phyloP scores from a whole-genome alignment of 2,888 invertebrate species.

The Liodrosophila aerea region DNA sequence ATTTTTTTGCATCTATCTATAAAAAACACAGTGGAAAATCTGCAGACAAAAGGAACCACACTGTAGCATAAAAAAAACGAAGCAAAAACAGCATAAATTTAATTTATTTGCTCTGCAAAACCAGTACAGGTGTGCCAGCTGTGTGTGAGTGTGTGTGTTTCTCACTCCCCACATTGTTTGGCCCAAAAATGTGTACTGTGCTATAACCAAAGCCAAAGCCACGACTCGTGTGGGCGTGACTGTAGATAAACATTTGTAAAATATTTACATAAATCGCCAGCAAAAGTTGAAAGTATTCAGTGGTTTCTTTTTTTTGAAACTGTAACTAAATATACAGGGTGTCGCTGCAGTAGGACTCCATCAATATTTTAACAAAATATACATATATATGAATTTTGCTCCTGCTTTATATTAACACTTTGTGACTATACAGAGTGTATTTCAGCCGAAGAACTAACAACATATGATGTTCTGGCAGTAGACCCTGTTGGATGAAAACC shows the following conservation, averaged over 20 bases:
- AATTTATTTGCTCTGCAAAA: conserved; percentile 61
- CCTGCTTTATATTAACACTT: too few species aligned
- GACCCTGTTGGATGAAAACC: too few species aligned
- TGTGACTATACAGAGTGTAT: too few species aligned
- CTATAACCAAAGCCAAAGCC: conserved; percentile 46
- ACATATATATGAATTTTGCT: too few species aligned
- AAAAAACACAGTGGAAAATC: conserved; percentile 27
- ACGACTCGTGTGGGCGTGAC: conserved; percentile 28
- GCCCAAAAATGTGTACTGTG: conserved; percentile 38
- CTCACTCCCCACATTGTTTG: conserved; percentile 30
- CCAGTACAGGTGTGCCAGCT: conserved; percentile 40
- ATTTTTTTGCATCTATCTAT: conserved; percentile 12
- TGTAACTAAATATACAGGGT: background rate
- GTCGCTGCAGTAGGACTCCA: background rate
- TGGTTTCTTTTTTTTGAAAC: conserved; percentile 5
- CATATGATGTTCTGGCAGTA: too few species aligned
- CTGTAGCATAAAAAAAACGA: conserved; percentile 17
- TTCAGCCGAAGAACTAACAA: too few species aligned
- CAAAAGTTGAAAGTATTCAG: conserved; percentile 8
- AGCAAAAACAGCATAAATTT: conserved; percentile 61
- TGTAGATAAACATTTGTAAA: conserved; percentile 65
- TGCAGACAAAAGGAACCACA: conserved; percentile 19
- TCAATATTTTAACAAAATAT: background rate
- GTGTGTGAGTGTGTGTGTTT: conserved; percentile 16
- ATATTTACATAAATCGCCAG: conserved; percentile 52